Conservation (phyloP, 2,888 invertebrate genomes). For the Luperina nickerlii region DNA sequence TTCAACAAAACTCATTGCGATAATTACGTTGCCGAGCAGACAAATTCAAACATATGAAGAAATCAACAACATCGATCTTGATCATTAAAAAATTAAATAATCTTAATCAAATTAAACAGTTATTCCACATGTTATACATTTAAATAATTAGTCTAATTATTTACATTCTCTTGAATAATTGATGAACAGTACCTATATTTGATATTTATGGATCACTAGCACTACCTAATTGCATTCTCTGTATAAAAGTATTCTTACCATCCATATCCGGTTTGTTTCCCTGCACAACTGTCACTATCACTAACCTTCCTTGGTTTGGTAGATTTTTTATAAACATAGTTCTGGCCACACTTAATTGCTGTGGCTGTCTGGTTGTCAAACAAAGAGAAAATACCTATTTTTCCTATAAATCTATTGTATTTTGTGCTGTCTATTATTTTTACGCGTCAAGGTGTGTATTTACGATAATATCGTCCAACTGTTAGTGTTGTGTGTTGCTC, state of each 20-base stretch:
- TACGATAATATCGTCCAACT: slow-evolving; percentile 36
- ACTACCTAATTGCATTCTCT: slow-evolving; percentile 16
- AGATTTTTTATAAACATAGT: slow-evolving; percentile 42
- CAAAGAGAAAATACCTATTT: slow-evolving; percentile 76
- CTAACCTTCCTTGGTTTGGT: slow-evolving; percentile 43
- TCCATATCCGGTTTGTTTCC: slow-evolving; percentile 36
- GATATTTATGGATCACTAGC: not conserved
- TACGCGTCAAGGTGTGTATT: slow-evolving; percentile 72
- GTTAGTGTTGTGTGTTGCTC: slow-evolving; percentile 40
- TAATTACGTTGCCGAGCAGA: not conserved
- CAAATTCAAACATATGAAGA: not conserved
- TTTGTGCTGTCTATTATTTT: slow-evolving; percentile 71
- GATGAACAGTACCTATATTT: slow-evolving; percentile 3
- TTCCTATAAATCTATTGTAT: slow-evolving; percentile 75
- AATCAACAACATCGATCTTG: not conserved
- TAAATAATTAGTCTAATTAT: not conserved
- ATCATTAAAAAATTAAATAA: not conserved
- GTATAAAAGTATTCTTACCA: slow-evolving; percentile 23
- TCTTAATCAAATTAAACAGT: not conserved
- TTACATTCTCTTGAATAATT: slow-evolving; percentile 42
- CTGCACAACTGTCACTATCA: slow-evolving; percentile 51
- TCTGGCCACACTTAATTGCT: slow-evolving; percentile 69
- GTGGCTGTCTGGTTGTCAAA: slow-evolving; percentile 79
- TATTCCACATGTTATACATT: not conserved
- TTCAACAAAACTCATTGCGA: not conserved